phyloP scores from a whole-genome alignment of 2,797 vertebrate genomes.

The Arctocebus calabarensis region DNA sequence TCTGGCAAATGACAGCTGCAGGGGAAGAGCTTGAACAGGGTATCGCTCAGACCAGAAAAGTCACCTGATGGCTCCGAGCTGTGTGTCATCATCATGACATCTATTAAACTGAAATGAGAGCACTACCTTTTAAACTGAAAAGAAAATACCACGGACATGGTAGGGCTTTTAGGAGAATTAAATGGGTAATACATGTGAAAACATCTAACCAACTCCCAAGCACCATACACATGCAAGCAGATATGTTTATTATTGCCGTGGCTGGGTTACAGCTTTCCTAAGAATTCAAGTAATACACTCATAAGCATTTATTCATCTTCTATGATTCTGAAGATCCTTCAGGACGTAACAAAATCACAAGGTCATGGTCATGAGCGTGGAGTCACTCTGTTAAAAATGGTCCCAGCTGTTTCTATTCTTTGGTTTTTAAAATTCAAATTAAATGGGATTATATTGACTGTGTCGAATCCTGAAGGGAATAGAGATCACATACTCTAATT shows the following conservation, averaged over 20 bases:
- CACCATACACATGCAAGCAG: neutral
- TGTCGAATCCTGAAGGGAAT: neutral
- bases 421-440: slow-evolving; percentile 12
- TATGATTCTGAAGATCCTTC: slow-evolving; percentile 52
- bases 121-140: neutral
- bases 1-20: neutral
- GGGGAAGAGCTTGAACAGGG: neutral
- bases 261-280: neutral
- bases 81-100: neutral
- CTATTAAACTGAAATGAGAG: slow-evolving; percentile 9
- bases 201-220: neutral
- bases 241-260: neutral
- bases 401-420: neutral
- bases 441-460: neutral
- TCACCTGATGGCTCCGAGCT: neutral
- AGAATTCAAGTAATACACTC: slow-evolving; percentile 42
- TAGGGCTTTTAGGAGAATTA: neutral
- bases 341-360: slow-evolving; percentile 30
- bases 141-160: neutral
- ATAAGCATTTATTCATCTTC: slow-evolving; percentile 22
- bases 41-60: neutral
- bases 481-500: neutral
- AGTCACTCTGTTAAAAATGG: neutral
- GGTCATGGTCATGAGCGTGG: neutral
- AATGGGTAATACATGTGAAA: neutral